Evolutionary conservation across 2,797 vertebrate species (phyloP), one percentile per base, ranked within the genome.

Genomic region (Allochrocebus solatus): DNA sequence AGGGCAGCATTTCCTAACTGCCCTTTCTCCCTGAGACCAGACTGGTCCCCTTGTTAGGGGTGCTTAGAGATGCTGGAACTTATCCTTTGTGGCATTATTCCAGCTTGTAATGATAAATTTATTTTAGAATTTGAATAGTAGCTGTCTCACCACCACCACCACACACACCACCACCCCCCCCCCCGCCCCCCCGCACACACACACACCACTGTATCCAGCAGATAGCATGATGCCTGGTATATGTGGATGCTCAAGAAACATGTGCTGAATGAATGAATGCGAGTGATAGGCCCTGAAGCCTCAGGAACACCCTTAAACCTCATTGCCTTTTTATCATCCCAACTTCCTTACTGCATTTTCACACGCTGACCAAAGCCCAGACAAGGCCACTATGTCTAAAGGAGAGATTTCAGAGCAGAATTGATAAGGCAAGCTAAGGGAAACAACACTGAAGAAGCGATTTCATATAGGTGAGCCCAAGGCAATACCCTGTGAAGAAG

Each of bases 101-200:
- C 19, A 82, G 39, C 59, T 89, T 24, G 74, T 33, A 33, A 12
- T 10, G n/a, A 24, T 28, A 13, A 41, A 30, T 74, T 61, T 48
- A 61, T 41, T 61, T 41, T 75, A 75, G 41, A 75, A 57, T 55
- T 82, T 72, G 19, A 16, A 48, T 57, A 43, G 22, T 26, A 39
- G 8, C 16, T 36, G 4, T 57, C 48, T 72, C 21, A 11, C 24
- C 28, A 43, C 14, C 43, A 57, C 3, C 16, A 50, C 16, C 48
- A 50, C 48, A 50, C 48, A 50, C 48, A 16, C 55, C 43, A 26
- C 12, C 70, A 50, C 41, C 61, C 26, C 19, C 5, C 0, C 61
- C 8, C 61, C 33, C 5, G 12, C 7, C 5, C 0, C 61, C 4
- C 30, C 33, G 6, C 19, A 43, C 16, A n/a, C 7, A 17, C 50